Percentiles rank a stretch among this genome's conserved stretches.
Conservation (phyloP, 2,888 invertebrate genomes). For the Habrosyne pyritoides region DNA sequence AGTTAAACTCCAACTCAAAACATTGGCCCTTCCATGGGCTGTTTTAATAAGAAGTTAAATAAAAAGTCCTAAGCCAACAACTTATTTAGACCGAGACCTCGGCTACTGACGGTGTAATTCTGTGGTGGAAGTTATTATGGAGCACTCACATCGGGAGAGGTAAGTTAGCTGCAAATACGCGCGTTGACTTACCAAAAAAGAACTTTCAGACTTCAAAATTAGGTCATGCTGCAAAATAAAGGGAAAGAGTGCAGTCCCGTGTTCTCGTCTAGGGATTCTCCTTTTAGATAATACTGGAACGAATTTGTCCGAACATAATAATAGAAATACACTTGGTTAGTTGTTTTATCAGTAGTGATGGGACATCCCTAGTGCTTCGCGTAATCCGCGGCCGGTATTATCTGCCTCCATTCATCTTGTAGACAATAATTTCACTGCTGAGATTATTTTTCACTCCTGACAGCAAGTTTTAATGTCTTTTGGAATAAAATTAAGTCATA, state of each 20-base stretch:
- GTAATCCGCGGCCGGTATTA: slow-evolving; percentile 60
- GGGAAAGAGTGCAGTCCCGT: not conserved
- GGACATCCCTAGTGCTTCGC: slow-evolving; percentile 10
- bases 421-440: slow-evolving; percentile 73
- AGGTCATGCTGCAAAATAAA: not conserved
- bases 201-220: slow-evolving; percentile 12
- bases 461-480: slow-evolving; percentile 80
- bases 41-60: slow-evolving; percentile 43
- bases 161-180: slow-evolving; percentile 10
- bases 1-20: slow-evolving; percentile 16
- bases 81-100: slow-evolving; percentile 37
- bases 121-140: slow-evolving; percentile 26
- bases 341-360: not conserved
- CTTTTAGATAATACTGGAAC: not conserved
- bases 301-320: not conserved
- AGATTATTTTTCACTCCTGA: slow-evolving; percentile 79
- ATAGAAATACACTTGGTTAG: not conserved
- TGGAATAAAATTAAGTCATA: slow-evolving; percentile 72
- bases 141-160: slow-evolving; percentile 29
- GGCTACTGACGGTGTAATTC: slow-evolving; percentile 21
- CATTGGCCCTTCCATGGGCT: slow-evolving; percentile 25
- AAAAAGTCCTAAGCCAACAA: slow-evolving; percentile 42
- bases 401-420: slow-evolving; percentile 72
- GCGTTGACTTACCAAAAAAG: slow-evolving; percentile 11
- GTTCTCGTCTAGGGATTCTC: not conserved